Base-by-base conservation (phyloP, 2,888 invertebrate genomes). In the Leptinotarsa tumamoca region DNA sequence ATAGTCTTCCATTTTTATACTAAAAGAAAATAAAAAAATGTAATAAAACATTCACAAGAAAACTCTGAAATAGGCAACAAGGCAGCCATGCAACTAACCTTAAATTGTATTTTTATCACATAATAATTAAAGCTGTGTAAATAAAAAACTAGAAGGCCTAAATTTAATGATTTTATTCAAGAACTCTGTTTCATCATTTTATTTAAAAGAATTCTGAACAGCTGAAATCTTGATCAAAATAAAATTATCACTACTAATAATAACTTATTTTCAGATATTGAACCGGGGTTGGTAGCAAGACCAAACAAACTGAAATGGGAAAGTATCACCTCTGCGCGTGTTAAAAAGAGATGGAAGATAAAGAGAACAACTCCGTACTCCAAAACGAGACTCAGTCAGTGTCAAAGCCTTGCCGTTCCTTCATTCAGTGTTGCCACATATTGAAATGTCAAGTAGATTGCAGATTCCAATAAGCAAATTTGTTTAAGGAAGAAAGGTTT, bases 1-100 rank as follows among this genome's bases (percentile, higher is more conserved):
- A 73, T 73, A 76, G 52, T 78, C 79, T 76, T 80, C 79, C 80
- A 81, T 81, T 66, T 74, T 69, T 56, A 67, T 72, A 71, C 56
- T 67, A 58, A 15, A 74, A 73, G 71, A 72, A 70, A 74, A 74
- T 27, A 75, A 71, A 66, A 43, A 69, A 66, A 67, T 21, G 17
- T 72, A 72, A 68, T 68, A 68, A 76, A 71, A 77, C 73, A 73
- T 71, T 56, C 56, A 66, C 68, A 58, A 56, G 67, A 68, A 33
- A 74, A 72, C 68, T 74, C 27, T 21, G 66, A 33, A 66, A 77
- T 70, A 75, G 75, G 68, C 75, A 66, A 74, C 73, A 54, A 54
- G 68, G 67, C 56, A 58, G 69, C 63, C 69, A 72, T 63, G 58
- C 58, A 70, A 70, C 70, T 70, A 70, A 70, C 70, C 70, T 70